Percentiles rank a stretch among this genome's conserved stretches.
These are phyloP conservation scores for Eonycteris spelaea DNA, from an alignment of 2,113 vertebrate genomes.

Conservation along the genomic window DNA sequence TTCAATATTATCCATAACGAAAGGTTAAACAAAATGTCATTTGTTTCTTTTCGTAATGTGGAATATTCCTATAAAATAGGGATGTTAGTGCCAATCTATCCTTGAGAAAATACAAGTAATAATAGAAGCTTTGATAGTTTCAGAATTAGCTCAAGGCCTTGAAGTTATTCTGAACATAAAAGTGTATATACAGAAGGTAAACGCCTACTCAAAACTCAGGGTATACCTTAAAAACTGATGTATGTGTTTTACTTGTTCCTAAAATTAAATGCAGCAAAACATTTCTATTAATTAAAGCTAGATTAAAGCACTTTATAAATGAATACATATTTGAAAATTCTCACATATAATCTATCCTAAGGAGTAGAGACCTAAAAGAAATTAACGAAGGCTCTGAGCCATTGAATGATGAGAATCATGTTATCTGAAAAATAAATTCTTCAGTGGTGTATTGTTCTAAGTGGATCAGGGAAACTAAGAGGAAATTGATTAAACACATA, in stretches of 20 bases:
- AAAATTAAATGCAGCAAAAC: background rate
- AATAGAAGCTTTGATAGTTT: background rate
- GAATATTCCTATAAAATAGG: background rate
- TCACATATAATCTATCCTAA: background rate
- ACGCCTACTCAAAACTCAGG: background rate
- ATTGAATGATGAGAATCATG: background rate
- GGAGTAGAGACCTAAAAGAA: background rate
- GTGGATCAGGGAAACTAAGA: background rate
- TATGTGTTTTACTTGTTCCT: background rate
- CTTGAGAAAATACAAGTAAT: background rate
- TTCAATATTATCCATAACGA: too few species aligned
- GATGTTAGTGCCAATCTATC: background rate
- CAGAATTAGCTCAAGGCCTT: background rate
- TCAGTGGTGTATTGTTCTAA: background rate
- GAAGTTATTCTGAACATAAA: constrained; percentile 20
- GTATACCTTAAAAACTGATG: background rate
- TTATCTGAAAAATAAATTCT: background rate
- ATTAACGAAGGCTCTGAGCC: background rate
- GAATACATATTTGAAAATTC: background rate
- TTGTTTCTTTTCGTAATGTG: background rate
- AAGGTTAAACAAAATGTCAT: too few species aligned
- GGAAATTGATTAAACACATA: background rate
- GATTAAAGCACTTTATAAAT: background rate
- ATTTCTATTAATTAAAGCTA: background rate
- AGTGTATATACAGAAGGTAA: background rate